Percentiles rank a stretch among this genome's conserved stretches.
These are phyloP conservation scores for Pachyrhynchus sulphureomaculatus DNA, from an alignment of 1,140 invertebrate genomes.

Conservation along the genomic window DNA sequence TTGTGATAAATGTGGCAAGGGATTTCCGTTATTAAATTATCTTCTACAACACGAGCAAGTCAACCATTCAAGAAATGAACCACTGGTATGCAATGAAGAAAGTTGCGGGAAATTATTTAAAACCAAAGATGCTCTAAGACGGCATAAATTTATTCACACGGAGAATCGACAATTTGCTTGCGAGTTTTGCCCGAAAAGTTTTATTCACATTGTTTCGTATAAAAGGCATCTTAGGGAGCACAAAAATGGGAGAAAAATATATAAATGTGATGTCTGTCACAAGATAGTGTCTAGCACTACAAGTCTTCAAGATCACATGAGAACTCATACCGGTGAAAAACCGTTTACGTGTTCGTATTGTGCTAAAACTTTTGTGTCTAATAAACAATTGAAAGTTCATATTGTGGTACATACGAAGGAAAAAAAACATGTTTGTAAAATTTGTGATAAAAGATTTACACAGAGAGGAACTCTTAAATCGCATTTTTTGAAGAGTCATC, in stretches of 20 bases:
- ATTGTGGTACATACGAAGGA: slow-evolving; percentile 37
- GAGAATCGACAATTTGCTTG: slow-evolving; percentile 17
- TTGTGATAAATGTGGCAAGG: slow-evolving; percentile 28
- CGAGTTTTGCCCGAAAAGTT: slow-evolving; percentile 17
- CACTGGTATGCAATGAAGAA: not conserved
- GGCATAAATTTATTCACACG: slow-evolving; percentile 17
- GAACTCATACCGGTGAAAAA: slow-evolving; percentile 49
- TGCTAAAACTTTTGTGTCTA: slow-evolving; percentile 25
- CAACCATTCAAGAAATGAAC: slow-evolving; percentile 11
- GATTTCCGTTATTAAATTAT: slow-evolving; percentile 21
- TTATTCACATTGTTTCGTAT: slow-evolving; percentile 19
- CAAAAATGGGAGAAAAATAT: slow-evolving; percentile 14
- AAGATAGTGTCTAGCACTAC: slow-evolving; percentile 21
- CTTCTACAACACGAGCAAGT: slow-evolving; percentile 15
- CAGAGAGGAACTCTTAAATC: slow-evolving; percentile 17
- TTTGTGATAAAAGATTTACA: slow-evolving; percentile 37
- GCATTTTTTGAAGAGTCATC: slow-evolving; percentile 24
- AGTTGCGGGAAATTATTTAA: slow-evolving; percentile 17
- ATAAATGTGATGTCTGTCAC: slow-evolving; percentile 12
- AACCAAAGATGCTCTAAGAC: slow-evolving; percentile 17
- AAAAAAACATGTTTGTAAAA: slow-evolving; percentile 27
- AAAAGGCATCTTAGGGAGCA: slow-evolving; percentile 25
- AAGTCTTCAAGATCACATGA: slow-evolving; percentile 20
- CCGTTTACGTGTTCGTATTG: slow-evolving; percentile 45
- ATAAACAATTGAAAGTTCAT: slow-evolving; percentile 45